phyloP scores from a whole-genome alignment of 2,113 vertebrate species.

The Hypocryptadius cinnamomeus region DNA sequence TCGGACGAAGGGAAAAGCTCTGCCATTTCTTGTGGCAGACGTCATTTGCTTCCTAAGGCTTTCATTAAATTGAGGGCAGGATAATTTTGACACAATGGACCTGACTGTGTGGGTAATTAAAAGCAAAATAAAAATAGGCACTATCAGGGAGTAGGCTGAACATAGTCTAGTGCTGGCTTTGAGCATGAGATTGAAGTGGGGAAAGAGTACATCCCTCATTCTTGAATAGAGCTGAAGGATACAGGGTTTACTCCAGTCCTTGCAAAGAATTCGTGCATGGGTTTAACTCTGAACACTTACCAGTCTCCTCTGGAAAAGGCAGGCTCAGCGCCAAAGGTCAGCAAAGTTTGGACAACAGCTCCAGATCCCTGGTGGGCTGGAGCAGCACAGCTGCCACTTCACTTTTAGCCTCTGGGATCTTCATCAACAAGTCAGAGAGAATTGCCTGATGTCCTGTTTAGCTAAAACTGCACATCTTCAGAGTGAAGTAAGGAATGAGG shows the following conservation, averaged over 20 bases:
- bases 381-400: neutral
- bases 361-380: neutral
- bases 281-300: neutral
- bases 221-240: neutral
- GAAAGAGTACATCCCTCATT: neutral
- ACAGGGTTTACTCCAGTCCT: neutral
- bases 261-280: neutral
- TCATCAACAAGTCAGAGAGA: neutral
- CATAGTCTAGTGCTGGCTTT: neutral
- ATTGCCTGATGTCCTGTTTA: neutral
- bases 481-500: neutral
- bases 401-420: neutral
- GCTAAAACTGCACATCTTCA: neutral
- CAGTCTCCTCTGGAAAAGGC: neutral
- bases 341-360: neutral
- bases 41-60: neutral
- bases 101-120: neutral
- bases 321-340: neutral
- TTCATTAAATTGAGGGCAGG: neutral
- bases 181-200: neutral
- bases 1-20: neutral
- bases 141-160: neutral
- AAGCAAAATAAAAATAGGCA: neutral
- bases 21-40: neutral
- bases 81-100: neutral